phyloP scores from a whole-genome alignment of 2,888 invertebrate species.

The Amblyjoppa fuscipennis region DNA sequence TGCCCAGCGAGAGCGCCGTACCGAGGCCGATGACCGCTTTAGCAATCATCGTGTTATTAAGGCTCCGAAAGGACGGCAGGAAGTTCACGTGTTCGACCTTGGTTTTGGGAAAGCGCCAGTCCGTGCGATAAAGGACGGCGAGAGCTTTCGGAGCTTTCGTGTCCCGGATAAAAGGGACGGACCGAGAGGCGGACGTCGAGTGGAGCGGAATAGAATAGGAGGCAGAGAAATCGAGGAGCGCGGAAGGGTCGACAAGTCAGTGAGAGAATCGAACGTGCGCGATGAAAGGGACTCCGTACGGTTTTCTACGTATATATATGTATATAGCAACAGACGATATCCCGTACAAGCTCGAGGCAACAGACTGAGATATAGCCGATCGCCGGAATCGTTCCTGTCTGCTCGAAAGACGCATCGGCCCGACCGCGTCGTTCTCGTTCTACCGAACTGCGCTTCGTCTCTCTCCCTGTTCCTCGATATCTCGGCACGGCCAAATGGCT shows the following conservation, averaged over 20 bases:
- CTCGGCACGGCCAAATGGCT: conserved; percentile 67
- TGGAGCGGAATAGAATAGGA: conserved; percentile 56
- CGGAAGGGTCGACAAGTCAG: conserved; percentile 61
- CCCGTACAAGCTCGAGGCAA: conserved; percentile 46
- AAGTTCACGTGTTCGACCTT: conserved; percentile 47
- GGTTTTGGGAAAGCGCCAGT: conserved; percentile 61
- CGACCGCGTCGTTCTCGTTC: conserved; percentile 43
- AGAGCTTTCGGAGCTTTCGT: conserved; percentile 16
- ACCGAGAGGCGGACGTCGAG: conserved; percentile 2
- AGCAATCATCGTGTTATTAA: conserved; percentile 63
- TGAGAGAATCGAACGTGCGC: conserved; percentile 55
- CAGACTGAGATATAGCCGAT: conserved; percentile 62
- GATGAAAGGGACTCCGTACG: conserved; percentile 28
- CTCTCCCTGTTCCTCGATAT: conserved; percentile 58
- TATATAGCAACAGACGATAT: conserved; percentile 18
- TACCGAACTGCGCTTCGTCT: neutral
- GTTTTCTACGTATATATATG: conserved; percentile 40
- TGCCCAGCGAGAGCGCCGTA: neutral
- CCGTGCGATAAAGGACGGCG: conserved; percentile 30
- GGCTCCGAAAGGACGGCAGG: conserved; percentile 16
- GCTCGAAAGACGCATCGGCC: conserved; percentile 70
- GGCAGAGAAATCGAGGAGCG: conserved; percentile 34
- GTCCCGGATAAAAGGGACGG: conserved; percentile 37
- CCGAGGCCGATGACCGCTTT: conserved; percentile 58
- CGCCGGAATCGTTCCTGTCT: conserved; percentile 74